Evolutionary conservation across 2,888 invertebrate species (phyloP).

Genomic region (Diachrysia chrysitis): DNA sequence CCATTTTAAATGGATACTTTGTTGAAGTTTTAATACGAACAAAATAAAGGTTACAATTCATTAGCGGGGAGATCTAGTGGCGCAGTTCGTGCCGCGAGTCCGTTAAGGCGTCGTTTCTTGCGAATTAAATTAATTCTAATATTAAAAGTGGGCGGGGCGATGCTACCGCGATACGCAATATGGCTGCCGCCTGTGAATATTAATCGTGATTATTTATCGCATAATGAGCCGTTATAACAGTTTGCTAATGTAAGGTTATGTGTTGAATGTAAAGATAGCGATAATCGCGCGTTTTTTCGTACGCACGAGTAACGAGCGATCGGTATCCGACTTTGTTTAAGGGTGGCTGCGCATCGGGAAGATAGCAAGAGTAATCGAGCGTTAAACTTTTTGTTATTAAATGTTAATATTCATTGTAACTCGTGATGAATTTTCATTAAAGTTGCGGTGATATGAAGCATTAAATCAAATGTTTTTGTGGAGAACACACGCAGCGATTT

Average conservation of each 20-base stretch:
- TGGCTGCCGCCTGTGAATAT: slow-evolving; percentile 72
- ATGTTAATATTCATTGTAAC: slow-evolving; percentile 30
- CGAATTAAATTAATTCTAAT: slow-evolving; percentile 73
- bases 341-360: slow-evolving; percentile 29
- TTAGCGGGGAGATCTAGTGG: slow-evolving; percentile 31
- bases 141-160: slow-evolving; percentile 75
- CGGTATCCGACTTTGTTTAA: slow-evolving; percentile 28
- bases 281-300: slow-evolving; percentile 43
- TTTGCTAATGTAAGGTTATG: slow-evolving; percentile 58
- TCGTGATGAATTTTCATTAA: slow-evolving; percentile 35
- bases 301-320: slow-evolving; percentile 34
- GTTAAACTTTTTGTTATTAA: slow-evolving; percentile 35
- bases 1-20: slow-evolving; percentile 24
- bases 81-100: slow-evolving; percentile 37
- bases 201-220: slow-evolving; percentile 77
- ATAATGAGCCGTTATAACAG: slow-evolving; percentile 69
- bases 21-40: slow-evolving; percentile 20
- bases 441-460: slow-evolving; percentile 14
- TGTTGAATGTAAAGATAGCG: slow-evolving; percentile 56
- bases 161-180: slow-evolving; percentile 80
- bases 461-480: slow-evolving; percentile 10
- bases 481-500: slow-evolving; percentile 6
- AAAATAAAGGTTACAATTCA: slow-evolving; percentile 57
- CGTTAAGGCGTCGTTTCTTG: slow-evolving; percentile 60
- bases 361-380: slow-evolving; percentile 35